Evolutionary conservation across 2,888 invertebrate species (phyloP).

Genomic region (Urechis unicinctus): DNA sequence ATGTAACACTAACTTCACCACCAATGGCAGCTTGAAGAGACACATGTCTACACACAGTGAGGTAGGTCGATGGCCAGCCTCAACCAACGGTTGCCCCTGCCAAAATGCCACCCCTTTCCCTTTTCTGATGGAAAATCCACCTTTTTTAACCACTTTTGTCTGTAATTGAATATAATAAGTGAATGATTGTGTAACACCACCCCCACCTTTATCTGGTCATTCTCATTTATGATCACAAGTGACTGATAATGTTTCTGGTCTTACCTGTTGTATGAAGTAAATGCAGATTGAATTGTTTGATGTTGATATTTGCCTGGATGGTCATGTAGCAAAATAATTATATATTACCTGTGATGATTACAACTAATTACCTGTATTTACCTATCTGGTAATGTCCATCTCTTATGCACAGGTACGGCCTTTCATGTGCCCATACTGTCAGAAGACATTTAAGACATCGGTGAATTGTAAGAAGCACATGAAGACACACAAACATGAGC

Average conservation of each 20-base stretch:
- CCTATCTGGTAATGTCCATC: too few species aligned
- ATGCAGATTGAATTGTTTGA: too few species aligned
- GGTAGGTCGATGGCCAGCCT: not conserved
- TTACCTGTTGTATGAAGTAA: too few species aligned
- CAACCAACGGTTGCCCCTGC: not conserved
- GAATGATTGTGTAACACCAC: not conserved
- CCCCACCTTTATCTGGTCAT: not conserved
- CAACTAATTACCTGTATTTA: not conserved
- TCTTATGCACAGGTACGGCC: slow-evolving; percentile 38
- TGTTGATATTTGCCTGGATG: too few species aligned
- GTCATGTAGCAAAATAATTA: too few species aligned
- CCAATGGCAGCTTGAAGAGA: slow-evolving; percentile 66
- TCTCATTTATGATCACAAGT: not conserved
- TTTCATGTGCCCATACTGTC: slow-evolving; percentile 59
- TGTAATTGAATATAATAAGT: not conserved
- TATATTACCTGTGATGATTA: not conserved
- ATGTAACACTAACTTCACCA: slow-evolving; percentile 61
- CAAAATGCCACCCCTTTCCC: not conserved
- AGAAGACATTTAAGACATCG: slow-evolving; percentile 58
- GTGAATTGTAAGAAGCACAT: slow-evolving; percentile 63
- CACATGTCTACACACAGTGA: slow-evolving; percentile 68
- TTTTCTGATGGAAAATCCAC: not conserved
- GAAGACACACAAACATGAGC: slow-evolving; percentile 57
- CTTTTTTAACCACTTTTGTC: not conserved
- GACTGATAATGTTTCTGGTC: too few species aligned